Conservation (phyloP, 2,797 vertebrate genomes). For the Otus scops region DNA sequence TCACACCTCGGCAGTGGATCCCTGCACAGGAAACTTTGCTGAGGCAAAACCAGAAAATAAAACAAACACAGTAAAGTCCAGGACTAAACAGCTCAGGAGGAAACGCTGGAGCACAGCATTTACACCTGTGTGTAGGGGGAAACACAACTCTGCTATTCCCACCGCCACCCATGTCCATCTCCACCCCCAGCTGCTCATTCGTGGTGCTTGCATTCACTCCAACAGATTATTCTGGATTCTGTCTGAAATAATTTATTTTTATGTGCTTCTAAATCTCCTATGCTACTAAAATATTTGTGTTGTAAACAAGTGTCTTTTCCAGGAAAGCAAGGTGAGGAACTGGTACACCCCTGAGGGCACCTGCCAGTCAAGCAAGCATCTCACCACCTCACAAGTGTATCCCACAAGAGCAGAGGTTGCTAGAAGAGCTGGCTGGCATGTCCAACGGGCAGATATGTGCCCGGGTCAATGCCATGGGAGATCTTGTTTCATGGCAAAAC, state of each 20-base stretch:
- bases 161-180: fast-evolving
- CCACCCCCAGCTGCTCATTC: neutral
- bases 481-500: conserved; percentile 29
- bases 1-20: neutral
- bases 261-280: neutral
- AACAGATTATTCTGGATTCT: neutral
- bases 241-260: neutral
- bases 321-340: neutral
- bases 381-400: neutral
- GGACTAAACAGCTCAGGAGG: neutral
- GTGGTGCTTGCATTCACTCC: neutral
- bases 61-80: neutral
- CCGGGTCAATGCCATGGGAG: neutral
- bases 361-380: neutral
- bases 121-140: fast-evolving
- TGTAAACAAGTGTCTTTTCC: neutral
- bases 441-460: neutral
- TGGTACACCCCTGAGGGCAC: fast-evolving
- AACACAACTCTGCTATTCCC: neutral
- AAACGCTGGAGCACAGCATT: neutral
- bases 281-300: neutral
- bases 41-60: neutral
- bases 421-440: neutral
- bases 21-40: neutral
- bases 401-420: neutral